Base-by-base conservation (phyloP, 35 echinoderm and acorn worm genomes). In the Antedon bifida region DNA sequence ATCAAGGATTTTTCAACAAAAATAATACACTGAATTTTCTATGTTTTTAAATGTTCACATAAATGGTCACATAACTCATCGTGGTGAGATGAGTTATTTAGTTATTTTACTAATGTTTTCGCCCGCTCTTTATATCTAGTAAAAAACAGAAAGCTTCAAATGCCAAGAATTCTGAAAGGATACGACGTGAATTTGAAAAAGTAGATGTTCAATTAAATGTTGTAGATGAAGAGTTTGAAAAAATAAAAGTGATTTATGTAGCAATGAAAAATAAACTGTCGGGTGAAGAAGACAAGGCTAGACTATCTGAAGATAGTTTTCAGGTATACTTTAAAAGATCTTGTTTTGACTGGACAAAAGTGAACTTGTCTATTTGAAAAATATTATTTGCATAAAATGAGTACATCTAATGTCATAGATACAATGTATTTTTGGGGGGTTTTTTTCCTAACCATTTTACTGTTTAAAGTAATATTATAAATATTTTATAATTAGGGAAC, bases 121-220 rank as follows among this genome's bases (percentile, higher is more conserved):
- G n/a, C n/a, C n/a, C n/a, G n/a, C n/a, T n/a, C n/a, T n/a, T n/a
- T 84, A 8, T 36, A 35, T 75, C 29, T 85, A 99, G 95, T 79
- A 84, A 82, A 29, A 92, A 80, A 35, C 90, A 99, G 88, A 89
- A 88, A 86, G 81, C 85, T 35, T 83, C 90, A 0, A 91, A 99
- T 88, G 88, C 78, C 14, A 99, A 99, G 80, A 99, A 99, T 75
- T 87, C 86, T 39, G 95, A 99, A 31, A 82, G 95, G 30, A 99
- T 99, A 33, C 86, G 82, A 34, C 44, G 88, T 13, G 95, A 99
- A 82, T 93, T 99, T 91, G 85, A 17, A 0, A 99, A 99, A 39
- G 90, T 99, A 4, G 91, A 97, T n/a, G 84, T 79, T 5, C 95
- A 99, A 34, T 46, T 92, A 30, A 56, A 30, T 29, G 90, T 92